Percentiles rank a stretch among this genome's conserved stretches.
phyloP scores from a whole-genome alignment of 1,140 invertebrate species.

The Artemia franciscana region DNA sequence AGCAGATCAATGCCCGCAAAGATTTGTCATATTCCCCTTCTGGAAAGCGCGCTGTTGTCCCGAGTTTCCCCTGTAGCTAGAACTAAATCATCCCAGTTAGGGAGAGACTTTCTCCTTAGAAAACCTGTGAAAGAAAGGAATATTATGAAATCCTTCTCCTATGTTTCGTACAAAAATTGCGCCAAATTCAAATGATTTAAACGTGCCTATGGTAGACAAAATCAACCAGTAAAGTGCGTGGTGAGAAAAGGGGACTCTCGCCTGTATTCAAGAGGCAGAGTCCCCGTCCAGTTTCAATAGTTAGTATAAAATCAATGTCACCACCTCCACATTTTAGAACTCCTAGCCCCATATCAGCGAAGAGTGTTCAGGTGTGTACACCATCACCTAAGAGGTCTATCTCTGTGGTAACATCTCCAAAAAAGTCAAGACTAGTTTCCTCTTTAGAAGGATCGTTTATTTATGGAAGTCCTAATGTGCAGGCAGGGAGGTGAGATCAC shows the following conservation, averaged over 20 bases:
- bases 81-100: too few species aligned
- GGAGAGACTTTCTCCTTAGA: too few species aligned
- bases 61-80: not conserved
- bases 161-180: too few species aligned
- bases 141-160: too few species aligned
- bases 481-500: not conserved
- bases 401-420: not conserved
- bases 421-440: not conserved
- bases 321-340: not conserved
- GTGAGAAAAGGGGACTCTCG: not conserved
- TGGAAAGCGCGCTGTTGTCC: not conserved
- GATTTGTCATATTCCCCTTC: not conserved
- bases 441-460: not conserved
- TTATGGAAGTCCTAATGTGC: not conserved
- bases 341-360: not conserved
- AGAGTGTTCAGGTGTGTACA: not conserved
- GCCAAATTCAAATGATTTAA: too few species aligned
- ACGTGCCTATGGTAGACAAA: too few species aligned
- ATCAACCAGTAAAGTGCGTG: not conserved
- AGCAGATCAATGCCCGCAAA: not conserved
- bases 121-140: too few species aligned
- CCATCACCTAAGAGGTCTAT: not conserved
- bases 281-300: not conserved
- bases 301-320: not conserved
- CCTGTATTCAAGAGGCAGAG: not conserved